Evolutionary conservation across 2,797 vertebrate genomes (phyloP).

Genomic region (Scyliorhinus canicula): DNA sequence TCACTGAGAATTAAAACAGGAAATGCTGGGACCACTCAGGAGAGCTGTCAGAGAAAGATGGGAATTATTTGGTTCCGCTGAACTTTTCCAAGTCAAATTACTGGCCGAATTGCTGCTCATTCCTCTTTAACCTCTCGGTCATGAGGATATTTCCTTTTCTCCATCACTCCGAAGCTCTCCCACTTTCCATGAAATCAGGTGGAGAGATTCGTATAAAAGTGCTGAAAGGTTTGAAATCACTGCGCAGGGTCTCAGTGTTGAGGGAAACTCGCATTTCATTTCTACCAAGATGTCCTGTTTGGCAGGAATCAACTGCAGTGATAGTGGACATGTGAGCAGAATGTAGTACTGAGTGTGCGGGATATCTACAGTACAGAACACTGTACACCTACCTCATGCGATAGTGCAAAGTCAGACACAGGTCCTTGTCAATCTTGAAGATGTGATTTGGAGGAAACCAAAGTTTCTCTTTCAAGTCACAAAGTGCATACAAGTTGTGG

Average conservation of each 20-base stretch:
- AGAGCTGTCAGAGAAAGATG: neutral
- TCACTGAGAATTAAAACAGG: neutral
- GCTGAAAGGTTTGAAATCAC: neutral
- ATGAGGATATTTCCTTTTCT: neutral
- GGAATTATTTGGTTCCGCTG: neutral
- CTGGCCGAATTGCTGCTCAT: neutral
- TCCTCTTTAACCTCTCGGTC: neutral
- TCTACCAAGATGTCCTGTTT: neutral
- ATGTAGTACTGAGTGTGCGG: too few species aligned
- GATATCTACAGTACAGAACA: neutral
- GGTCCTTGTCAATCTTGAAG: slow-evolving; percentile 57
- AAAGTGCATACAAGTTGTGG: slow-evolving; percentile 76
- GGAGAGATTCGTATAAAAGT: neutral
- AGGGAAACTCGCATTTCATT: neutral
- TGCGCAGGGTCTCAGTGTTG: neutral
- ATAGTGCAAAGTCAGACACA: slow-evolving; percentile 60
- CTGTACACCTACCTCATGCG: slow-evolving; percentile 70
- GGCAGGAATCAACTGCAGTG: neutral
- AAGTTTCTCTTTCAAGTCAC: slow-evolving; percentile 56
- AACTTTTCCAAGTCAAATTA: neutral
- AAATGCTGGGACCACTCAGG: neutral
- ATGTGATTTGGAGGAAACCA: slow-evolving; percentile 83
- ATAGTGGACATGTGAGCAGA: neutral
- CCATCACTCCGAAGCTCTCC: neutral
- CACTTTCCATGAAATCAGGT: neutral